A percentile compares a stretch with the other conserved stretches of the same genome.
These are phyloP conservation scores for Notospermus geniculatus DNA, from an alignment of 1,140 invertebrate genomes.

Conservation along the genomic window DNA sequence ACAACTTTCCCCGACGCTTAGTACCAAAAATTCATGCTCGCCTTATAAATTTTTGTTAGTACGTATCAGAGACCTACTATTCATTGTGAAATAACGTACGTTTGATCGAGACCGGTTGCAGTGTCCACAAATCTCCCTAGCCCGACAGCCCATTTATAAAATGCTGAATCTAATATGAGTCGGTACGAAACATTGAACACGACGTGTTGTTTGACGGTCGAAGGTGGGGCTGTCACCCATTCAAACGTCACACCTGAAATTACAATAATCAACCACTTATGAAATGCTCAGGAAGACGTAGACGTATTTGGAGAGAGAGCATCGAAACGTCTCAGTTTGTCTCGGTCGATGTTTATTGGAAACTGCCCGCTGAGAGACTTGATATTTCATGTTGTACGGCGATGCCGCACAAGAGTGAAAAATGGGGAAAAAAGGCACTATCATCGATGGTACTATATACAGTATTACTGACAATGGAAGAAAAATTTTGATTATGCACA, in stretches of 20 bases:
- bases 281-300: too few species aligned
- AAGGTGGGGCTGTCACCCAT: constrained; percentile 32
- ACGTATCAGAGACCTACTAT: not conserved
- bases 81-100: not conserved
- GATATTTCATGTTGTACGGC: too few species aligned
- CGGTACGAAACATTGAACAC: constrained; percentile 32
- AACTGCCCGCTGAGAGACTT: too few species aligned
- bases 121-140: not conserved
- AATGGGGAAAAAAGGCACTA: too few species aligned
- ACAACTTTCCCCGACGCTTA: not conserved
- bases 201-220: constrained; percentile 23
- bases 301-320: too few species aligned
- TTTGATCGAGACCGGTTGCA: not conserved
- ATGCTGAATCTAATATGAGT: constrained; percentile 24
- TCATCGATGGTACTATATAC: too few species aligned
- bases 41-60: not conserved
- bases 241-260: constrained; percentile 32
- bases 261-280: too few species aligned
- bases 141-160: constrained; percentile 34
- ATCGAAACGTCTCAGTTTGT: too few species aligned
- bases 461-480: too few species aligned
- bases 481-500: too few species aligned
- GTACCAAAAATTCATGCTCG: not conserved
- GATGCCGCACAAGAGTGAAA: too few species aligned
- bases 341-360: too few species aligned